A percentile compares a stretch with the other conserved stretches of the same genome.
phyloP scores from a whole-genome alignment of 2,797 vertebrate species.

The Poecilia gillii region DNA sequence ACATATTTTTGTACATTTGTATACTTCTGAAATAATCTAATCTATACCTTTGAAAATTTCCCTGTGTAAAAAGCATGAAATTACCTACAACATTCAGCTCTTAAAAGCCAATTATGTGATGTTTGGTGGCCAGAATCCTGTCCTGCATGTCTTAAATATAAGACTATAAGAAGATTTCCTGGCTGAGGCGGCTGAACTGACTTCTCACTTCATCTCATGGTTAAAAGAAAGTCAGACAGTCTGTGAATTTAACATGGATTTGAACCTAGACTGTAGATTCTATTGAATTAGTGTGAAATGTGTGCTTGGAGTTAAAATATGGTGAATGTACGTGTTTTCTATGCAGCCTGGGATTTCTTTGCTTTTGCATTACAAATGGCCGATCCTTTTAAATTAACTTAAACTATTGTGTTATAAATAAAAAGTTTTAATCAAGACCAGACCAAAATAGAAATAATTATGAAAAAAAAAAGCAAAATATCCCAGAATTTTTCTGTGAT shows the following conservation, averaged over 20 bases:
- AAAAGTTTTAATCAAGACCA: not conserved
- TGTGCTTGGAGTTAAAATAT: not conserved
- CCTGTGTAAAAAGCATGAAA: not conserved
- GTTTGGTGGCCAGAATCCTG: not conserved
- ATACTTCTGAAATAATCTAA: not conserved
- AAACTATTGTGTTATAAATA: not conserved
- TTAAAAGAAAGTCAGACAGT: not conserved
- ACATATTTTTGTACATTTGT: not conserved
- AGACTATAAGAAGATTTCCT: not conserved
- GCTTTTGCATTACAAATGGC: not conserved
- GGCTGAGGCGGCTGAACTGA: not conserved
- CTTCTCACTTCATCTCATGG: not conserved
- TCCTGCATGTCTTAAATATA: not conserved
- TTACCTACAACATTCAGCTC: not conserved
- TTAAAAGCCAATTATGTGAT: not conserved
- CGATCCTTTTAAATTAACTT: not conserved
- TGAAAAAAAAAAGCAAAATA: not conserved
- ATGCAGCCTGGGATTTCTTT: not conserved
- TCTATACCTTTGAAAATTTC: not conserved
- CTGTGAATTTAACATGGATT: not conserved
- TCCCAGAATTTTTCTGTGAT: not conserved
- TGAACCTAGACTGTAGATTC: not conserved
- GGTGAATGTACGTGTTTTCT: not conserved
- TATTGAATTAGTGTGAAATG: not conserved
- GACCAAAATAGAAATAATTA: not conserved